These are phyloP conservation scores for Lepisosteus oculatus DNA, from an alignment of 2,113 vertebrate species.

Conservation along the genomic window DNA sequence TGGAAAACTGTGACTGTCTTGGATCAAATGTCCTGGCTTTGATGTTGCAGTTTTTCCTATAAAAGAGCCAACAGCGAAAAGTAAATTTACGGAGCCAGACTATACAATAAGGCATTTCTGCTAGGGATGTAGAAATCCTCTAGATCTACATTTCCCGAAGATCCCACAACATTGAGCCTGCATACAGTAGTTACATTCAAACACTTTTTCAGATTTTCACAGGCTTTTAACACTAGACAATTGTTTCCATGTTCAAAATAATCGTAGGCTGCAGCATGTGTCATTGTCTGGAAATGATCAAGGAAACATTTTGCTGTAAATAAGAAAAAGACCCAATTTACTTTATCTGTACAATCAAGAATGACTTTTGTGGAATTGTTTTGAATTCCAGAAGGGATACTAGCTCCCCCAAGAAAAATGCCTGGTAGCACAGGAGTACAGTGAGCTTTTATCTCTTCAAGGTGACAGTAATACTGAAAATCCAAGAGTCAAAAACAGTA, in stretches of 20 bases:
- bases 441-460: not conserved
- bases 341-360: constrained; percentile 5
- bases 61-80: no score
- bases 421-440: not conserved
- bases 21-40: no score
- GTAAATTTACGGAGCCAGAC: not conserved
- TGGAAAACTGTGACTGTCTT: no score
- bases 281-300: constrained; percentile 6
- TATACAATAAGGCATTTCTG: not conserved
- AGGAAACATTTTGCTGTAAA: constrained; percentile 11
- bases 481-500: not conserved
- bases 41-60: no score
- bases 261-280: not conserved
- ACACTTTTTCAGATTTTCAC: not conserved
- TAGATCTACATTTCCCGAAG: not conserved
- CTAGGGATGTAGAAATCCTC: not conserved
- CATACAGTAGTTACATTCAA: not conserved
- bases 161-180: not conserved
- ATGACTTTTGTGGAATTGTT: not conserved
- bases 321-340: constrained; percentile 5
- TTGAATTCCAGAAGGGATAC: no score
- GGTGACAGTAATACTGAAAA: constrained; percentile 1
- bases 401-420: not conserved
- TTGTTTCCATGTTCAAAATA: not conserved
- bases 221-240: not conserved